Evolutionary conservation across 2,888 invertebrate genomes (phyloP).

Genomic region (Itoplectis maculator): DNA sequence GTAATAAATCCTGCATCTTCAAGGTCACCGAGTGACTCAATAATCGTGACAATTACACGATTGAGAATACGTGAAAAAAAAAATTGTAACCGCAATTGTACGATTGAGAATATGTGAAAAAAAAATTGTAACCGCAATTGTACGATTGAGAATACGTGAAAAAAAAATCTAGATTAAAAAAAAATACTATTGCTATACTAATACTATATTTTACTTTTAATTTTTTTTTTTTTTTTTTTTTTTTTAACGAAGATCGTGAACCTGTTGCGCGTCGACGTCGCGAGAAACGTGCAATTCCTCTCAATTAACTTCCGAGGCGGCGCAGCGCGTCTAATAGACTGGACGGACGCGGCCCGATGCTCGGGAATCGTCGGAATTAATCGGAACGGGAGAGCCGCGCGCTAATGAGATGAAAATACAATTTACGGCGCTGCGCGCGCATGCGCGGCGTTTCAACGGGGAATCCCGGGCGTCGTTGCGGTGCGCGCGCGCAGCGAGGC

Average conservation of each 20-base stretch:
- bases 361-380: conserved; percentile 39
- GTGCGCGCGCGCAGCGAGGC: conserved; percentile 30
- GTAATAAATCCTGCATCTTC: neutral
- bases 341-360: conserved; percentile 10
- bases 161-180: too few species aligned
- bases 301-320: conserved; percentile 32
- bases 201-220: too few species aligned
- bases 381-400: conserved; percentile 8
- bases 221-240: too few species aligned
- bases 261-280: neutral
- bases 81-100: neutral
- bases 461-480: conserved; percentile 18
- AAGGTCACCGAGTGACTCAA: neutral
- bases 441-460: neutral
- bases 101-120: neutral
- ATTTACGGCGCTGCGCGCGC: conserved; percentile 2
- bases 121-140: neutral
- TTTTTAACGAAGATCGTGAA: too few species aligned
- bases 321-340: neutral
- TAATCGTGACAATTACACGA: neutral
- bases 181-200: too few species aligned
- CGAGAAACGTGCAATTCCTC: conserved; percentile 29
- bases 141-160: neutral
- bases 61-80: neutral
- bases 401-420: conserved; percentile 45